Base-by-base conservation (phyloP, 2,797 vertebrate genomes). In the Gambusia yucatana region DNA sequence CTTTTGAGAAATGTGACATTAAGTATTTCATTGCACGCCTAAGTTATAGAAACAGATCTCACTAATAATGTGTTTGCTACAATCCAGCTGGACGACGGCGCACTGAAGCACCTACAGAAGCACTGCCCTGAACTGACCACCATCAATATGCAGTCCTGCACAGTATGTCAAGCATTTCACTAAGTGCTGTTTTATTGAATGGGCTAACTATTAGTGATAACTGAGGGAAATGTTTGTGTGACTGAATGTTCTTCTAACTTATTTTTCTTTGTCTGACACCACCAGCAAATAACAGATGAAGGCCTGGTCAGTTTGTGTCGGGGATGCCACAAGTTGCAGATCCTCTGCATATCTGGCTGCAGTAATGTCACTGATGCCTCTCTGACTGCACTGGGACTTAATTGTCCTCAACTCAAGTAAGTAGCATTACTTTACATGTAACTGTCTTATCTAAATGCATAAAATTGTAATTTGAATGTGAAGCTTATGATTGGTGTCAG, bases 141-240 rank as follows among this genome's bases (percentile, higher is more conserved):
- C 93, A 96, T 98, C 94, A 98, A 98, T 88, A 93, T 98, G 81
- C 97, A 98, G 87, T 97, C 97, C n/a, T 98, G 97, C 91, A 97
- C 96, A 57, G 97, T 98, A 94, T 95, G 96, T 92, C 71, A 74
- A 78, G 79, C 39, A 52, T 76, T 77, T 78, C 33, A 28, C 67
- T 71, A 75, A 61, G 57, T 41, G 39, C 16, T 77, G 39, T 13
- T 0, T 57, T 36, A 50, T 33, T 25, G 46, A 67, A 71, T 28
- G 25, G 50, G 30, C 39, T 16, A 36, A 57, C 46, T 50, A 57
- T 75, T 76, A 57, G 82, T 69, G 72, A 81, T 57, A 67, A 25
- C 73, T 39, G 17, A 77, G 44, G 55, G 70, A 71, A 70, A 17
- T 86, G 25, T 85, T 50, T 57, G 25, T 70, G 0, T 69, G 36